Base-by-base conservation (phyloP, 2,797 vertebrate species). In the Poeciliopsis paucimaculata region DNA sequence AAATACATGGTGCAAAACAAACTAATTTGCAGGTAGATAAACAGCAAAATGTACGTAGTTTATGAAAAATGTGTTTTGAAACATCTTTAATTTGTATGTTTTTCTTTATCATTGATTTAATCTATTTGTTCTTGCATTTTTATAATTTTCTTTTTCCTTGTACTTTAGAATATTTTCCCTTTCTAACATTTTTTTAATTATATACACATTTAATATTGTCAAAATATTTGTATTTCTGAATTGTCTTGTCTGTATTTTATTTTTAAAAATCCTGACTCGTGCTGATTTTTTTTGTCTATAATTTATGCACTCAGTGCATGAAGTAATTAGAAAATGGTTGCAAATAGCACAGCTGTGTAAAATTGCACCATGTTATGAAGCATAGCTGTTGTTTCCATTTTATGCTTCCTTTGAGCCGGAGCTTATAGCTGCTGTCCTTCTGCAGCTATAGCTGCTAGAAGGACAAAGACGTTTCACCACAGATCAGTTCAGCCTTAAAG, bases 401-500 rank as follows among this genome's bases (percentile, higher is more conserved):
- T 3, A 0, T 11, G 57, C 57, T 31, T 28, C 28, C 5, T 34
- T 11, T 57, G 26, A 26, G 26, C 20, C 0, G 49, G 5, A 23
- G 18, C 49, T 51, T 9, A 8, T 23, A 51, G 49, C 20, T 23
- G 51, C 51, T 53, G 2, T 53, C 23, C 23, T 53, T 53, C 55
- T 57, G 11, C 55, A 57, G 55, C n/a, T 28, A 1, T 4, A 0
- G 10, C 60, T 77, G 76, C n/a, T 57, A 51, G 46, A 49, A 82
- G 36, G 53, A 77, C 23, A 74, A 26, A 57, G 20, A 64, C 28
- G 64, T 75, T 20, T 39, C 11, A 31, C 43, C 4, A 13, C 70
- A 60, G 75, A 82, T 81, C 71, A 34, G 36, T 68, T 10, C 49
- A 20, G 47, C 31, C 70, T 85, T 36, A 55, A 11, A 57, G 28